A percentile compares a stretch with the other conserved stretches of the same genome.
Evolutionary conservation across 1,140 invertebrate genomes (phyloP).

Genomic region (Sycophaga agraensis): DNA sequence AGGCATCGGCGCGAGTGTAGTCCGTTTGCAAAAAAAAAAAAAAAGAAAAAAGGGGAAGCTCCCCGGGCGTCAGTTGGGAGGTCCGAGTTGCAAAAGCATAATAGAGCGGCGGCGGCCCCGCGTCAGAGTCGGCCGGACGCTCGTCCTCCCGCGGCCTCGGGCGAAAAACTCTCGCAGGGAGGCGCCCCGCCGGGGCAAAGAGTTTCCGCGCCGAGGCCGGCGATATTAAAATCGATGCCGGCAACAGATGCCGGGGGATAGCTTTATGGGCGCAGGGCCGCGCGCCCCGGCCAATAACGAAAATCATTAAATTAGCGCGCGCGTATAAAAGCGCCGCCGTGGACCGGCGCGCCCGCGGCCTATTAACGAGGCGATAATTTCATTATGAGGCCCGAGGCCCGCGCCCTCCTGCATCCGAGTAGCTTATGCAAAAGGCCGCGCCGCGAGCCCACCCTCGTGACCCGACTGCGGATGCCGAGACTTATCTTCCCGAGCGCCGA

Average conservation of each 20-base stretch:
- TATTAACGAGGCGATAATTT: constrained; percentile 52
- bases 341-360: constrained; percentile 26
- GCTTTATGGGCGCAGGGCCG: constrained; percentile 42
- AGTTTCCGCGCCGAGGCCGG: neutral
- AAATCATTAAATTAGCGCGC: constrained; percentile 55
- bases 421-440: constrained; percentile 26
- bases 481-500: neutral
- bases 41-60: too few species aligned
- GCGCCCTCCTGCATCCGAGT: too few species aligned
- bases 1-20: too few species aligned
- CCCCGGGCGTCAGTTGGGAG: too few species aligned
- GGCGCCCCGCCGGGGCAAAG: neutral
- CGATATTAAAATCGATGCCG: constrained; percentile 55
- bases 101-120: too few species aligned
- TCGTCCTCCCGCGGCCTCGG: too few species aligned
- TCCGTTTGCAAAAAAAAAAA: too few species aligned
- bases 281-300: constrained; percentile 45
- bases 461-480: constrained; percentile 19
- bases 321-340: neutral
- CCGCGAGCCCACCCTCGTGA: too few species aligned
- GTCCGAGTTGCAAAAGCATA: too few species aligned
- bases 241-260: constrained; percentile 53
- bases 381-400: constrained; percentile 40
- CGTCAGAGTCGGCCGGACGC: too few species aligned
- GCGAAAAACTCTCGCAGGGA: too few species aligned